These are phyloP conservation scores for Microtus richardsoni DNA, from an alignment of 2,113 vertebrate genomes.

Conservation along the genomic window DNA sequence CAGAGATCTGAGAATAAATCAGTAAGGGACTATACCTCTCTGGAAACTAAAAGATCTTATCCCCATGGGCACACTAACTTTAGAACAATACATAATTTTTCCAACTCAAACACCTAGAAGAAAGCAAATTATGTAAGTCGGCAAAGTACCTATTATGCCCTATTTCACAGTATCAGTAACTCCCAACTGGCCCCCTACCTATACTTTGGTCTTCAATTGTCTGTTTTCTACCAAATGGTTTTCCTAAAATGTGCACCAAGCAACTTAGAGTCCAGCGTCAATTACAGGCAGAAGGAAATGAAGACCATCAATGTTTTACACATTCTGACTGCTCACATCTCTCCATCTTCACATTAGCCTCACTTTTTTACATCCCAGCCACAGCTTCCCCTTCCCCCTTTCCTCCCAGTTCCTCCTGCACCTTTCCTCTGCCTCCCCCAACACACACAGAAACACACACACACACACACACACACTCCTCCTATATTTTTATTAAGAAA, in stretches of 20 bases:
- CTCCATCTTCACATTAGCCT: neutral
- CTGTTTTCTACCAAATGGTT: neutral
- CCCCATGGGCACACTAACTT: neutral
- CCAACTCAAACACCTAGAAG: neutral
- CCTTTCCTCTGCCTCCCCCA: neutral
- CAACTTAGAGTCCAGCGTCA: neutral
- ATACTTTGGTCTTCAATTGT: neutral
- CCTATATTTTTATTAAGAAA: neutral
- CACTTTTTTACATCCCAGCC: neutral
- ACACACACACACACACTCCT: neutral
- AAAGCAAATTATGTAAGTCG: neutral
- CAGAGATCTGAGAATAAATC: neutral
- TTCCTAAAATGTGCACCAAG: neutral
- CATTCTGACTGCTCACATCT: neutral
- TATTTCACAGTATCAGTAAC: neutral
- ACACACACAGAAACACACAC: neutral
- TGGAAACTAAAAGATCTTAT: neutral
- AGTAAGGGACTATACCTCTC: neutral
- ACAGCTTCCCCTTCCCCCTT: neutral
- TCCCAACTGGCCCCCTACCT: neutral
- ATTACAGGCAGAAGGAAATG: neutral
- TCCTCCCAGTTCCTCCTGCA: neutral
- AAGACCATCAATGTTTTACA: fast-evolving
- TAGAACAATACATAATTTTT: neutral
- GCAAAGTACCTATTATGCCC: neutral